Percentiles rank a stretch among this genome's conserved stretches.
These are phyloP conservation scores for Dipodomys stephensi DNA, from an alignment of 2,113 vertebrate species.

Conservation along the genomic window DNA sequence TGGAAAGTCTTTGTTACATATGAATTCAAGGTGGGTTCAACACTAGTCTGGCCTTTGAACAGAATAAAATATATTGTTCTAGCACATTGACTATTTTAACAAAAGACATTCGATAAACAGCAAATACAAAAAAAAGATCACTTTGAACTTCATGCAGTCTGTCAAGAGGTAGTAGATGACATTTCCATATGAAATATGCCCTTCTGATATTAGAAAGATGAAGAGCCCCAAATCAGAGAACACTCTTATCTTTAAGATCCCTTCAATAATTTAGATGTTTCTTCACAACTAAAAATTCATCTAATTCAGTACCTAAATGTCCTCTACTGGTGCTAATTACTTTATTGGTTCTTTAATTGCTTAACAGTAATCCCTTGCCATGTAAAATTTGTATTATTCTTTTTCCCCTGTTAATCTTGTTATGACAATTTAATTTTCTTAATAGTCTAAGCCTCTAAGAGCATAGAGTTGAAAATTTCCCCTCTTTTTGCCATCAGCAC, in stretches of 20 bases:
- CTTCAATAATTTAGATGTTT: not conserved
- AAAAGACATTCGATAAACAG: not conserved
- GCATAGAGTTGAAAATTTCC: not conserved
- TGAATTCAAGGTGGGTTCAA: rapidly evolving
- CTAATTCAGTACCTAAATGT: rapidly evolving
- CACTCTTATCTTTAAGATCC: not conserved
- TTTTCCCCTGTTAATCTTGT: not conserved
- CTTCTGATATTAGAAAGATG: not conserved
- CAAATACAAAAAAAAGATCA: not conserved
- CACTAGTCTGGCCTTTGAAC: not conserved
- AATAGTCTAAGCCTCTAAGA: not conserved
- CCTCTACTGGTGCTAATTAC: not conserved
- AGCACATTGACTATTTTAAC: not conserved
- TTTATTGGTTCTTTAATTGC: not conserved
- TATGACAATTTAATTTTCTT: not conserved
- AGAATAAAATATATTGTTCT: not conserved
- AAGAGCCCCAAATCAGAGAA: not conserved
- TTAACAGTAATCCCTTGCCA: not conserved
- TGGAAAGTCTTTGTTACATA: not conserved
- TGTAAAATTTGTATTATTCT: not conserved
- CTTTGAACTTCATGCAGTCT: not conserved
- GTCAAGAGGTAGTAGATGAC: not conserved
- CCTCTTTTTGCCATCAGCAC: no score
- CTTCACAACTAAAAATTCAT: not conserved
- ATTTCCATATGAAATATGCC: not conserved